These are phyloP conservation scores for Intellagama lesueurii DNA, from an alignment of 2,797 vertebrate species.

Conservation along the genomic window DNA sequence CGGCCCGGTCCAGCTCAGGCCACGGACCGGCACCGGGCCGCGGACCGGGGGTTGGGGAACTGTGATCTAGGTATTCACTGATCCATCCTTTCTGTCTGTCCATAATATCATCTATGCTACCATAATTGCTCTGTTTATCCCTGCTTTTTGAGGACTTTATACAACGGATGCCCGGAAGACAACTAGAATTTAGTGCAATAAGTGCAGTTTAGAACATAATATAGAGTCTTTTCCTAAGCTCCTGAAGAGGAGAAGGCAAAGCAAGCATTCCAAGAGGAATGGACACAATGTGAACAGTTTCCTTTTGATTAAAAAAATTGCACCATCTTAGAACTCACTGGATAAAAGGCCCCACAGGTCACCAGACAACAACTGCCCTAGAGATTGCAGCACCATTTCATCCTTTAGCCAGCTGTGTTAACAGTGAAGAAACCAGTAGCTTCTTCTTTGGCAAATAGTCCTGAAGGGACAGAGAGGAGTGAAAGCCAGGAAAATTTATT, in stretches of 20 bases:
- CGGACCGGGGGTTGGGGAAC: too few relatives aligned
- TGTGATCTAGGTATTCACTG: background rate
- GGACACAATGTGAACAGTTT: background rate
- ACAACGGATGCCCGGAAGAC: background rate
- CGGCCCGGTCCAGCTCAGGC: too few relatives aligned
- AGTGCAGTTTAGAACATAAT: background rate
- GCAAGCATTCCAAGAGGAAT: background rate
- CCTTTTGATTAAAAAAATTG: background rate
- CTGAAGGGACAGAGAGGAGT: background rate
- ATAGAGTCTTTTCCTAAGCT: background rate
- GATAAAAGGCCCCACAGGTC: background rate
- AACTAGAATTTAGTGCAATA: background rate
- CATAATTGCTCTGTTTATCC: background rate
- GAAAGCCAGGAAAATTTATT: background rate
- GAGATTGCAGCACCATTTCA: background rate
- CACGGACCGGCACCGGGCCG: too few relatives aligned
- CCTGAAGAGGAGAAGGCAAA: background rate
- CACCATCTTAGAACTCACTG: background rate
- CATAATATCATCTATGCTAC: background rate
- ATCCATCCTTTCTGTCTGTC: background rate
- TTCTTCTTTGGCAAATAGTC: background rate
- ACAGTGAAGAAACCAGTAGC: too few relatives aligned
- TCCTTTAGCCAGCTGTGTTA: background rate
- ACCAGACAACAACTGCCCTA: background rate
- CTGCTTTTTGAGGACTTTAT: background rate